phyloP scores from a whole-genome alignment of 2,888 invertebrate species.

The Vesta saturnalis region DNA sequence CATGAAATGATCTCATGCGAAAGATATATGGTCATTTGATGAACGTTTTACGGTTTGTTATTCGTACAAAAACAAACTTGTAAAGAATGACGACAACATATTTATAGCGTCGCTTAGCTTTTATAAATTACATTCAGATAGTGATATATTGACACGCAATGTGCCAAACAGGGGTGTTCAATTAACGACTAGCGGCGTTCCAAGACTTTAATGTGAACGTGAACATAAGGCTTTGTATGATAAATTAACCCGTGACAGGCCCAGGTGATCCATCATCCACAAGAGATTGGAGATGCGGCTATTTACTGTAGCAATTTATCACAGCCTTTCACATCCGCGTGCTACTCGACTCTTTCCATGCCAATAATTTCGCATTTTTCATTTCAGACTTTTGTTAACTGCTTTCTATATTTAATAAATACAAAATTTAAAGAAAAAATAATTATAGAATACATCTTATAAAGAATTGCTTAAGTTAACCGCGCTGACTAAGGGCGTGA shows the following conservation, averaged over 20 bases:
- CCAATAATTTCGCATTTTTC: conserved; percentile 14
- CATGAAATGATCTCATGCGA: conserved; percentile 44
- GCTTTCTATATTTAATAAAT: background rate
- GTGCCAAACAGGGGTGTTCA: conserved; percentile 43
- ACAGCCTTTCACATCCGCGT: conserved; percentile 40
- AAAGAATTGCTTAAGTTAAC: conserved; percentile 48
- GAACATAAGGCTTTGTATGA: conserved; percentile 53
- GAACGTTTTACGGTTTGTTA: conserved; percentile 54
- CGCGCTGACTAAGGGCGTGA: conserved; percentile 48
- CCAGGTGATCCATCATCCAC: conserved; percentile 63
- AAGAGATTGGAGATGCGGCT: conserved; percentile 62
- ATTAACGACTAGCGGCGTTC: conserved; percentile 50
- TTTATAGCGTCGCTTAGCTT: conserved; percentile 42
- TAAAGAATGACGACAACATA: conserved; percentile 46
- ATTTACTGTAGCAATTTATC: conserved; percentile 52
- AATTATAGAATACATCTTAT: conserved; percentile 18
- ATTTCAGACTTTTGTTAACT: background rate
- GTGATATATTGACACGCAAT: conserved; percentile 43
- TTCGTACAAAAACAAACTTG: conserved; percentile 51
- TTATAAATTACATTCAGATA: conserved; percentile 43
- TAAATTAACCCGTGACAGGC: conserved; percentile 61
- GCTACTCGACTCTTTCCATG: conserved; percentile 24
- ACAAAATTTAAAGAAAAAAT: background rate
- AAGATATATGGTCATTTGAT: conserved; percentile 51
- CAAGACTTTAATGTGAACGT: conserved; percentile 41